A percentile compares a stretch with the other conserved stretches of the same genome.
Conservation (phyloP, 2,888 invertebrate genomes). For the Agrotis exclamationis region DNA sequence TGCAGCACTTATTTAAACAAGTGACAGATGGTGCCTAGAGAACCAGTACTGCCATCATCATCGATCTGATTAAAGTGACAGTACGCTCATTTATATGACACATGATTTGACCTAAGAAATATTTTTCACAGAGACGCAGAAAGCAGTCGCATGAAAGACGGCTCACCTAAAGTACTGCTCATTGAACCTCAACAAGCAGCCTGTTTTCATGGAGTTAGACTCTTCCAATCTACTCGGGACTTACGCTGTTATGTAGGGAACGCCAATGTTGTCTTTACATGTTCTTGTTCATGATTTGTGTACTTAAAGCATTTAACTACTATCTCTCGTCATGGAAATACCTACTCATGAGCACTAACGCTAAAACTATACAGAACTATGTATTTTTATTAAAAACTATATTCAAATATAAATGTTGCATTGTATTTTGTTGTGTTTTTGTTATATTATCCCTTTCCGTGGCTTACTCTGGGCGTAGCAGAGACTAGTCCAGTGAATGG, state of each 20-base stretch:
- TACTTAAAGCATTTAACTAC: not conserved
- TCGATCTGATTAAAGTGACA: not conserved
- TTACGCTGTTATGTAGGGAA: slow-evolving; percentile 3
- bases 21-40: not conserved
- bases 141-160: slow-evolving; percentile 5
- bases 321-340: not conserved
- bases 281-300: not conserved
- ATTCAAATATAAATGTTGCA: slow-evolving; percentile 6
- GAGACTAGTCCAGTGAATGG: no score
- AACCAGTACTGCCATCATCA: not conserved
- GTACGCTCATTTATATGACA: not conserved
- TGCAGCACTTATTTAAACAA: not conserved
- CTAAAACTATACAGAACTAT: slow-evolving; percentile 5
- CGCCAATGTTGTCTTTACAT: not conserved
- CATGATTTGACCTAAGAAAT: slow-evolving; percentile 5
- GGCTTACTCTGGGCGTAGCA: no score
- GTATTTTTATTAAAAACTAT: slow-evolving; percentile 4
- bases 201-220: slow-evolving; percentile 1
- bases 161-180: slow-evolving; percentile 22
- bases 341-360: not conserved
- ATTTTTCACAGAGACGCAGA: slow-evolving; percentile 11
- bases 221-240: not conserved
- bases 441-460: no score
- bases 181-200: slow-evolving; percentile 29
- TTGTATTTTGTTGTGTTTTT: slow-evolving; percentile 1